Base-by-base conservation (phyloP, 2,888 invertebrate species). In the Mallateleia sp. region DNA sequence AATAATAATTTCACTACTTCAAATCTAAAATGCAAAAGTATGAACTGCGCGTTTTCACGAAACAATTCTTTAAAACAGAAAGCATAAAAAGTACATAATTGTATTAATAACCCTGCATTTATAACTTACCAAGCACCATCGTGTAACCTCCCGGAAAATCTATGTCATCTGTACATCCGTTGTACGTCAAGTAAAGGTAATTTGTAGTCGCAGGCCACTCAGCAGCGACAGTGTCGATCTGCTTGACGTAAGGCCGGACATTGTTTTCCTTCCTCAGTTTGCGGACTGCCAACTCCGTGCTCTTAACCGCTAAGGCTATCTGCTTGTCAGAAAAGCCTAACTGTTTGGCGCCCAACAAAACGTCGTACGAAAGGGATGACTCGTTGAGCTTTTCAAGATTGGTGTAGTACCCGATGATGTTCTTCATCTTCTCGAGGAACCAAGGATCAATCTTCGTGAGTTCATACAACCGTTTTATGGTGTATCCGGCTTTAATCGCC, bases 161-260 rank as follows among this genome's bases (percentile, higher is more conserved):
- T 54, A 99, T 94, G 93, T 99, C 99, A 94, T 98, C 98, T 34
- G 96, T 96, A 0, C 94, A 95, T 0, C 98, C 99, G 94, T 99
- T 99, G 95, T 99, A 99, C 0, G 99, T 99, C 32, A 99, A 95
- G 93, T 99, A 99, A n/a, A 99, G 96, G 94, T 99, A 99, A 95
- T 99, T 99, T 0, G 99, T 99, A 38, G 97, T 97, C 0, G 99
- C 99, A 0, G 99, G 99, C 99, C 99, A 99, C 95, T 99, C 99
- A 0, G 99, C 99, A 47, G 99, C 99, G 5, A 99, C 99, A 0
- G 99, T 99, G 95, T 99, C 99, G 89, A 99, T 99, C 96, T 99
- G 99, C 95, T 99, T 99, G 0, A 99, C 98, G 94, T 96, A 98
- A 0, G 99, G 99, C 0, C 96, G 96, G 22, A 99, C 97, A 52